Conservation (phyloP, 2,888 invertebrate genomes). For the Synergus umbraculus region DNA sequence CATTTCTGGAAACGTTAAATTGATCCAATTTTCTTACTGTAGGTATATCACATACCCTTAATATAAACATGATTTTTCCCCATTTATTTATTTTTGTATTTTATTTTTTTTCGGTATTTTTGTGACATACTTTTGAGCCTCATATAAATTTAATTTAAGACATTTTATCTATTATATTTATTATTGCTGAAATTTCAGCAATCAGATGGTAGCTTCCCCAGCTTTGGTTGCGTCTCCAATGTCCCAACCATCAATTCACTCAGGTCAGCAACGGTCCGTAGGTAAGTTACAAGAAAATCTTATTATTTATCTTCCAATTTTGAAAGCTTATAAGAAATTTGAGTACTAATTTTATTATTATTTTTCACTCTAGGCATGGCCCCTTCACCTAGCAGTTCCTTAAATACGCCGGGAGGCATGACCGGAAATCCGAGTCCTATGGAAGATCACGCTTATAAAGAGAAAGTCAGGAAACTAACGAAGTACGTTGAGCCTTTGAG, state of each 20-base stretch:
- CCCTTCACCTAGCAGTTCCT: conserved; percentile 89
- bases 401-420: conserved; percentile 86
- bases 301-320: neutral
- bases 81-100: no score
- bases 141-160: no score
- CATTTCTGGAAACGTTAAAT: no score
- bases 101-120: no score
- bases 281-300: conserved; percentile 75
- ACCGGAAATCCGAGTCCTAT: conserved; percentile 83
- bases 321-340: neutral
- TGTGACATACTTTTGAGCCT: no score
- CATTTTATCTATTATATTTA: neutral
- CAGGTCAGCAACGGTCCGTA: conserved; percentile 79
- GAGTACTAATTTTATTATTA: neutral
- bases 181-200: conserved; percentile 64
- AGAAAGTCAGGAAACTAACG: conserved; percentile 94
- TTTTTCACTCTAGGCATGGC: conserved; percentile 78
- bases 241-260: conserved; percentile 82
- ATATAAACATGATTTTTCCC: no score
- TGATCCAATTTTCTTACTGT: no score
- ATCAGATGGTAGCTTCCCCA: conserved; percentile 85
- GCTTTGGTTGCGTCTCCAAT: conserved; percentile 84
- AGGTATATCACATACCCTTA: no score
- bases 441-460: conserved; percentile 94
- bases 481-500: conserved; percentile 96